Base-by-base conservation (phyloP, 2,113 vertebrate species). In the Odocoileus virginianus region DNA sequence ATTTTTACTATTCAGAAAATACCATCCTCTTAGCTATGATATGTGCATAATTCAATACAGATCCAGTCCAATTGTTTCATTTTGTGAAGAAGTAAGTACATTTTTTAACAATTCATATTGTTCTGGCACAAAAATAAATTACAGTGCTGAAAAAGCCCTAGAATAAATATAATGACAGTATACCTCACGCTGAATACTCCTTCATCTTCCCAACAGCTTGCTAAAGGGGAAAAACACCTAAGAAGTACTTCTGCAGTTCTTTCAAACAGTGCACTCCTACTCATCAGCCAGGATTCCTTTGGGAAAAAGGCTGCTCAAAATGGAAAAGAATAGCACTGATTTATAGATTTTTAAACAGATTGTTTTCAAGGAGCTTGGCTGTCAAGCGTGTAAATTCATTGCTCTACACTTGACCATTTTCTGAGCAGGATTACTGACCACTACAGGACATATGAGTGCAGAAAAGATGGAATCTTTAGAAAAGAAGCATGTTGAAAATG, bases 91-190 rank as follows among this genome's bases (percentile, higher is more conserved):
- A 98, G 96, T 95, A 96, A 98, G 96, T 95, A 96, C 96, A 97
- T 97, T 97, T 98, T 97, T 98, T 97, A 98, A 98, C 97, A 97
- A 98, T 98, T 97, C 95, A 98, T 96, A 97, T 97, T 98, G 95
- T 98, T 98, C 97, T 95, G 96, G 97, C 96, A 97, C 87, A 96
- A 87, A 98, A 97, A 97, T 97, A 98, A 98, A 97, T 97, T 97
- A 97, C 89, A 97, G 87, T 79, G 86, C 93, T 96, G 87, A 97
- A 97, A 96, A 95, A 88, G 54, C 96, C 60, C 55, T 83, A 90
- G 95, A 98, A 98, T 97, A 98, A 98, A 97, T 96, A 96, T 96
- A 98, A 98, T 96, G 97, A 97, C 87, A 98, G 95, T 87, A 96
- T 84, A 81, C 91, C 96, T 97, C 97, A 96, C 40, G 67, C 81